Conservation (phyloP, 2,797 vertebrate genomes). For the Heliangelus exortis region DNA sequence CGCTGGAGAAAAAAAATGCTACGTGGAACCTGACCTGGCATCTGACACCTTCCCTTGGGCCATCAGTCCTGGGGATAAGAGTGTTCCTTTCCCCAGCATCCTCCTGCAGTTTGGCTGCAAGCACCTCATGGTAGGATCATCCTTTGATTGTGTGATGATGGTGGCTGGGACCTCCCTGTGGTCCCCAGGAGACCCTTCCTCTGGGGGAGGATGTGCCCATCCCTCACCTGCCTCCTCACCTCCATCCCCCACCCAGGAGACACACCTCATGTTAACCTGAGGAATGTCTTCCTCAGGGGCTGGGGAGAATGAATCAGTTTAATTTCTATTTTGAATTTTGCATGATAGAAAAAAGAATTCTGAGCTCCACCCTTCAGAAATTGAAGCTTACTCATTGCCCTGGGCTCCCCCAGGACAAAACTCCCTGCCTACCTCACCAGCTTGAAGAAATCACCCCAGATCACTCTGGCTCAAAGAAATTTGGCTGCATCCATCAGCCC, state of each 20-base stretch:
- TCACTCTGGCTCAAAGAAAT: accelerated
- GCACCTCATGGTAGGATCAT: background rate
- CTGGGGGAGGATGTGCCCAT: background rate
- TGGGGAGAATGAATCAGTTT: slow-evolving; percentile 22
- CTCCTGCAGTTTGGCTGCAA: background rate
- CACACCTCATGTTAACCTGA: slow-evolving; percentile 11
- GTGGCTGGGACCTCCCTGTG: background rate
- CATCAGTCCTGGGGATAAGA: accelerated
- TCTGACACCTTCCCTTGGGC: no score
- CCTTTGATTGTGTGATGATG: background rate
- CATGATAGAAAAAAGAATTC: background rate
- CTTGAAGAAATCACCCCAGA: background rate
- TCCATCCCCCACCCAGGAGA: background rate
- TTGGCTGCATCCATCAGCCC: background rate
- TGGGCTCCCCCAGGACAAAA: background rate
- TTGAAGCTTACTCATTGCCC: slow-evolving; percentile 23
- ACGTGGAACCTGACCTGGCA: background rate
- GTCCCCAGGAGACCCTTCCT: background rate
- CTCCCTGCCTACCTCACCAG: background rate
- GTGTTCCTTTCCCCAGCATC: background rate
- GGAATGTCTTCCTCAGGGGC: background rate
- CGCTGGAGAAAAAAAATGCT: background rate
- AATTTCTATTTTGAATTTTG: slow-evolving; percentile 21
- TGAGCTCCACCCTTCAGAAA: slow-evolving; percentile 29
- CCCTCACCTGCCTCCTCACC: background rate